Percentiles rank a stretch among this genome's conserved stretches.
Evolutionary conservation across 2,113 vertebrate species (phyloP).

Genomic region (Chinchilla lanigera): DNA sequence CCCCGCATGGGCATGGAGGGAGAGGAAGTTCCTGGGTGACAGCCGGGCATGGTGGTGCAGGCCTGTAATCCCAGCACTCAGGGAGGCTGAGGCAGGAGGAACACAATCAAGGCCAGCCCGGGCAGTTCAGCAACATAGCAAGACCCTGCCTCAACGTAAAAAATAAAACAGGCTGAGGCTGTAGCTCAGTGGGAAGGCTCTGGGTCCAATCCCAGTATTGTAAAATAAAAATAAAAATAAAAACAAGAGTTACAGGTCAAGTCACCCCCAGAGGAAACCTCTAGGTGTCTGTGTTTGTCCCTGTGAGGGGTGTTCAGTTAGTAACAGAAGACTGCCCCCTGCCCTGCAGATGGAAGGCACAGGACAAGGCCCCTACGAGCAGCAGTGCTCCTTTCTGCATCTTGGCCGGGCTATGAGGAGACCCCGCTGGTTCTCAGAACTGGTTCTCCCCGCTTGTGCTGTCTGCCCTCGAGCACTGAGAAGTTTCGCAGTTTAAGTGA

Average conservation of each 20-base stretch:
- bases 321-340: background rate
- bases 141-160: background rate
- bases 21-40: background rate
- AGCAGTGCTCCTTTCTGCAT: background rate
- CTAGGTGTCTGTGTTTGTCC: too few species aligned
- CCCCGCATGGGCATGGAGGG: background rate
- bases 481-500: too few species aligned
- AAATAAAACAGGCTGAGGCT: background rate
- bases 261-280: rapidly evolving
- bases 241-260: rapidly evolving
- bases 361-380: rapidly evolving
- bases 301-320: background rate
- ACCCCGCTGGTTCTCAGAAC: background rate
- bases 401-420: too few species aligned
- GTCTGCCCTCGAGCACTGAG: too few species aligned
- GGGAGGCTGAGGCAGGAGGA: background rate
- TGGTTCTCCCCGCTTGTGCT: background rate
- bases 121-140: background rate
- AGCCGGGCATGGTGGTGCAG: background rate
- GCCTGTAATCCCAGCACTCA: background rate
- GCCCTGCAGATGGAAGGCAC: too few species aligned
- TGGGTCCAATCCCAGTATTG: background rate
- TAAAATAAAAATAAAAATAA: background rate
- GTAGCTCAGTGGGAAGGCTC: background rate
- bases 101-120: background rate